These are phyloP conservation scores for Lepus europaeus DNA, from an alignment of 2,113 vertebrate genomes.

Conservation along the genomic window DNA sequence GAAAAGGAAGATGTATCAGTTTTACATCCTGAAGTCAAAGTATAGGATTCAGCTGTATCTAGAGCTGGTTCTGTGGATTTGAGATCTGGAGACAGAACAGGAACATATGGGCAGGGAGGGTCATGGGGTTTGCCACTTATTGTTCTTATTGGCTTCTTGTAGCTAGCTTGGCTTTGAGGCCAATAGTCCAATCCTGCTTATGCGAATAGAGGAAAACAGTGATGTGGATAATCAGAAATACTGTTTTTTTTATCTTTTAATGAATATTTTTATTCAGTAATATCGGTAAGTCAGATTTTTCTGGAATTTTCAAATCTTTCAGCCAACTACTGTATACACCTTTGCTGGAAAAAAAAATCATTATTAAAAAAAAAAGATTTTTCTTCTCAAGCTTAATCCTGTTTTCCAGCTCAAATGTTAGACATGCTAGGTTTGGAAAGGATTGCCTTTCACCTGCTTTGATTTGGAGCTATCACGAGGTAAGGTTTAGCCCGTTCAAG, in stretches of 20 bases:
- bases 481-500: background rate
- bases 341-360: background rate
- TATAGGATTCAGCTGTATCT: background rate
- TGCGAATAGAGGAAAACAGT: background rate
- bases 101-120: accelerated
- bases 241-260: slow-evolving; percentile 45
- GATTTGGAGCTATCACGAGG: background rate
- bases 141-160: background rate
- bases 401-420: slow-evolving; percentile 10
- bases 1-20: background rate
- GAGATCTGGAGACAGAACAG: background rate
- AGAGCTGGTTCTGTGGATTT: background rate
- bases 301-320: background rate
- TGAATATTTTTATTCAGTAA: background rate
- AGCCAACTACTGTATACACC: slow-evolving; percentile 13
- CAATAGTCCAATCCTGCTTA: background rate
- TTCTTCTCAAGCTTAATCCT: slow-evolving; percentile 23
- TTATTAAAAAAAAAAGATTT: background rate
- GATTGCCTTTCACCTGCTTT: background rate
- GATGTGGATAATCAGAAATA: background rate
- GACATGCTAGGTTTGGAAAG: background rate
- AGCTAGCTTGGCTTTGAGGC: background rate
- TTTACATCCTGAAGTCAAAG: background rate
- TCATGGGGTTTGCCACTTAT: background rate
- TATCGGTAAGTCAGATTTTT: background rate